Evolutionary conservation across 2,113 vertebrate species (phyloP).

Genomic region (human (Homo sapiens)): DNA sequence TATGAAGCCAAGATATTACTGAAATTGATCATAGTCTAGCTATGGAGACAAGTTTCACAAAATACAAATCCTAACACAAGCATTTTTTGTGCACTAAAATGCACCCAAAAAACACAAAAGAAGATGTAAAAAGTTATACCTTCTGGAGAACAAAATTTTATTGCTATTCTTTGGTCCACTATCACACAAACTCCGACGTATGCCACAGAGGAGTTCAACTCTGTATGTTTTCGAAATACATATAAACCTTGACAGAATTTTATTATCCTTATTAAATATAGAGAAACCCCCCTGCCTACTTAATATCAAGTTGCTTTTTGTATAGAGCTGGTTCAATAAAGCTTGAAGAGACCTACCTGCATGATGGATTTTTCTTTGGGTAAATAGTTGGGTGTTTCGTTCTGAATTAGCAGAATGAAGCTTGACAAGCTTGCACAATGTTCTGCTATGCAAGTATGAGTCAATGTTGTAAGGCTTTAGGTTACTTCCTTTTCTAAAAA

Average conservation of each 20-base stretch:
- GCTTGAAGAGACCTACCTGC: not conserved
- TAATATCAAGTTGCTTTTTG: not conserved
- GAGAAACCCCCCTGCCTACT: not conserved
- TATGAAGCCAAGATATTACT: not conserved
- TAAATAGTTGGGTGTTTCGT: not conserved
- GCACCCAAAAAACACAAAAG: not conserved
- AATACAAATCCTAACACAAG: not conserved
- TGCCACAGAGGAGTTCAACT: not conserved
- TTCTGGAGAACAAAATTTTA: not conserved
- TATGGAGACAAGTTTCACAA: not conserved
- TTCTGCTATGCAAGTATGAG: not conserved
- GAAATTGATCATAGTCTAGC: not conserved
- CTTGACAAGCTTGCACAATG: not conserved
- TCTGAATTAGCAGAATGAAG: not conserved
- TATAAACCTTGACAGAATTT: not conserved
- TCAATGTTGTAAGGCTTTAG: not conserved
- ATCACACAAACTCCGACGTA: not conserved
- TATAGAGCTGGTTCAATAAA: not conserved
- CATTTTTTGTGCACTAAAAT: not conserved
- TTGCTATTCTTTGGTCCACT: not conserved
- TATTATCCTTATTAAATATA: not conserved
- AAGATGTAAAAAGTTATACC: not conserved
- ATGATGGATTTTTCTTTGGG: not conserved
- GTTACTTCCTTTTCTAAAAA: not conserved
- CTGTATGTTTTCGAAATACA: not conserved